Evolutionary conservation across 2,888 invertebrate genomes (phyloP).

Genomic region (Cheilosia grossa): DNA sequence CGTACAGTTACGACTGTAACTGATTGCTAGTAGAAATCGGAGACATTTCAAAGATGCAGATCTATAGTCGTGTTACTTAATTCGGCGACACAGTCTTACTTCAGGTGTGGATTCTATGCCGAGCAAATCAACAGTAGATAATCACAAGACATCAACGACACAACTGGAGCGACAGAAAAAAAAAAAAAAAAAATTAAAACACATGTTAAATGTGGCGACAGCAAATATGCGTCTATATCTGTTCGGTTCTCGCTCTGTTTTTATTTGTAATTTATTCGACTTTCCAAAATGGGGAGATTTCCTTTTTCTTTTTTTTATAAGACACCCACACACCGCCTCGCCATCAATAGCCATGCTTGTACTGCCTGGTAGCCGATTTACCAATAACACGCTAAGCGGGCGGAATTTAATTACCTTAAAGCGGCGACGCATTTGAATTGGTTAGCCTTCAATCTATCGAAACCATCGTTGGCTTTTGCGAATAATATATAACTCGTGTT

Average conservation of each 20-base stretch:
- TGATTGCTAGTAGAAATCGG: too few relatives aligned
- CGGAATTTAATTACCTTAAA: slow-evolving; percentile 15
- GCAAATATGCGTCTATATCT: slow-evolving; percentile 6
- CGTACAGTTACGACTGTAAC: not conserved
- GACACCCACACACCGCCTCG: slow-evolving; percentile 28
- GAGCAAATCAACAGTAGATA: not conserved
- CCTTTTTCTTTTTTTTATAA: not conserved
- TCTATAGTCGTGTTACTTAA: too few relatives aligned
- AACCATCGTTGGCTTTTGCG: not conserved
- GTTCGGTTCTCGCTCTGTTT: slow-evolving; percentile 9
- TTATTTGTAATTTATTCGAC: slow-evolving; percentile 54
- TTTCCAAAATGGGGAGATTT: slow-evolving; percentile 54
- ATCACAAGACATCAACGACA: slow-evolving; percentile 17
- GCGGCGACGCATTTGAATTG: slow-evolving; percentile 1
- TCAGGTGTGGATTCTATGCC: not conserved
- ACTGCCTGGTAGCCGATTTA: slow-evolving; percentile 39
- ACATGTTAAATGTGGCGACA: slow-evolving; percentile 33
- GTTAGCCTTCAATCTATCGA: slow-evolving; percentile 13
- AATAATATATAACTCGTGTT: not conserved
- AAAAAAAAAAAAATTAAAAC: slow-evolving; percentile 48
- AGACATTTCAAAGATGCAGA: too few relatives aligned
- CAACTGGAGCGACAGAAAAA: slow-evolving; percentile 20
- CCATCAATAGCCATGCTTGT: slow-evolving; percentile 32
- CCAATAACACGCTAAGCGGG: slow-evolving; percentile 19
- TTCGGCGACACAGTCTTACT: too few relatives aligned